These are phyloP conservation scores for Melanotaenia duboulayi DNA, from an alignment of 2,113 vertebrate genomes.

Conservation along the genomic window DNA sequence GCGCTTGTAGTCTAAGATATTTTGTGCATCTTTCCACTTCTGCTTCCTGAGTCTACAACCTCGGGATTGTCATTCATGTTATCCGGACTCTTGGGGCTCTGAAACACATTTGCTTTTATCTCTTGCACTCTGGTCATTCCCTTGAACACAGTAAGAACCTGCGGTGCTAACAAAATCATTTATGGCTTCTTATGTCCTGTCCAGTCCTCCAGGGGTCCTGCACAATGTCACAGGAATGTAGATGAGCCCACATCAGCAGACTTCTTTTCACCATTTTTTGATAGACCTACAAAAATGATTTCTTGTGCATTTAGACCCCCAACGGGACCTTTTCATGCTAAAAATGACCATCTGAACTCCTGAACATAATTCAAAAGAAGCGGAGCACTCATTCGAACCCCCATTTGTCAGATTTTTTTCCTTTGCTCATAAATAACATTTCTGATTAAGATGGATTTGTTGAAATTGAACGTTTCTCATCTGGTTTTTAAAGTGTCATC, in stretches of 20 bases:
- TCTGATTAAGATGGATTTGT: conserved; percentile 20
- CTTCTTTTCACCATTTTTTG: conserved; percentile 18
- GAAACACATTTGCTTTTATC: conserved; percentile 73
- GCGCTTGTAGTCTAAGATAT: background rate
- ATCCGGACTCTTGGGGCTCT: conserved; percentile 49
- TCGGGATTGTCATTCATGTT: conserved; percentile 49
- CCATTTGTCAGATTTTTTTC: background rate
- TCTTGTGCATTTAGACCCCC: conserved; percentile 25
- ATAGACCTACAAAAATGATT: conserved; percentile 45
- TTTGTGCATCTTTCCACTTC: conserved; percentile 3
- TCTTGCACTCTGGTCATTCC: conserved; percentile 63
- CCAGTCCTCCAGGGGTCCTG: conserved; percentile 56
- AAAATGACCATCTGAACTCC: conserved; percentile 48
- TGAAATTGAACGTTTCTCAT: conserved; percentile 30
- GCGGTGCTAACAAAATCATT: conserved; percentile 75
- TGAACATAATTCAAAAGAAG: conserved; percentile 22
- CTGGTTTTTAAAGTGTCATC: conserved; percentile 46
- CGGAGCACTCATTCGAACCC: conserved; percentile 27
- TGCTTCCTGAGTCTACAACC: conserved; percentile 15
- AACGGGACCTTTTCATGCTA: conserved; percentile 32
- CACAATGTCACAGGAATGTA: conserved; percentile 68
- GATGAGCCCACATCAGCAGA: conserved; percentile 70
- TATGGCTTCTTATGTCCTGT: conserved; percentile 68
- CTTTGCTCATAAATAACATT: conserved; percentile 9
- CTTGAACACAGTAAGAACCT: conserved; percentile 73